A percentile compares a stretch with the other conserved stretches of the same genome.
Evolutionary conservation across 2,888 invertebrate genomes (phyloP).

Genomic region (Autographa gamma): DNA sequence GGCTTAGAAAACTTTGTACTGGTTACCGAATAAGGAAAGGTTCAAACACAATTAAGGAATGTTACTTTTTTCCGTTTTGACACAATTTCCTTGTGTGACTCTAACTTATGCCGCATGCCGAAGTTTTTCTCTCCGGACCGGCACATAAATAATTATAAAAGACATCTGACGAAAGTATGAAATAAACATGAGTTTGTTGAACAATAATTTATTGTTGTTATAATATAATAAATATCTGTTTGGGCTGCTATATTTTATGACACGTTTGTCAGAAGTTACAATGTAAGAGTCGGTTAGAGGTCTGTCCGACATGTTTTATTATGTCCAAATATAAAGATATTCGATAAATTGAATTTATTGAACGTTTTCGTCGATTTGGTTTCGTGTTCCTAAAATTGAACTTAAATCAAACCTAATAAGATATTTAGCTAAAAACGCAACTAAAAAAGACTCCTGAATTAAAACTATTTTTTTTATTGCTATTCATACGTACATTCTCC

Average conservation of each 20-base stretch:
- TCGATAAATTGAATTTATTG: conserved; percentile 25
- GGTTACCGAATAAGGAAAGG: conserved; percentile 25
- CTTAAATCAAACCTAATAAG: not conserved
- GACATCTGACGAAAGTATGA: conserved; percentile 53
- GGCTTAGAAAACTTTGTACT: conserved; percentile 14
- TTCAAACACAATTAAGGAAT: conserved; percentile 11
- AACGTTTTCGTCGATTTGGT: conserved; percentile 12
- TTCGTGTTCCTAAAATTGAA: not conserved
- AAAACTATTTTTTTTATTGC: no score
- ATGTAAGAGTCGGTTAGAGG: conserved; percentile 38
- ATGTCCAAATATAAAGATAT: conserved; percentile 34
- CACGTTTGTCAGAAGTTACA: conserved; percentile 38
- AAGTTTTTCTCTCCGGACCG: conserved; percentile 36
- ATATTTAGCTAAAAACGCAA: not conserved
- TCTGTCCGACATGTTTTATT: conserved; percentile 21
- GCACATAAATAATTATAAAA: conserved; percentile 47
- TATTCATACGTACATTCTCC: no score
- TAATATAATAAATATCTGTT: conserved; percentile 51
- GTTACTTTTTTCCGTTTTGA: conserved; percentile 1
- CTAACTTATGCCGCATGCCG: conserved; percentile 7
- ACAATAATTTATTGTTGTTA: conserved; percentile 54
- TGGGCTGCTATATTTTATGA: conserved; percentile 44
- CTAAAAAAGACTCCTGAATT: no score
- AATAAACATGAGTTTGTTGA: conserved; percentile 54
- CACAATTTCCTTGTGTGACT: conserved; percentile 22